These are phyloP conservation scores for Psilopsiagon aurifrons DNA, from an alignment of 2,113 vertebrate genomes.

Conservation along the genomic window DNA sequence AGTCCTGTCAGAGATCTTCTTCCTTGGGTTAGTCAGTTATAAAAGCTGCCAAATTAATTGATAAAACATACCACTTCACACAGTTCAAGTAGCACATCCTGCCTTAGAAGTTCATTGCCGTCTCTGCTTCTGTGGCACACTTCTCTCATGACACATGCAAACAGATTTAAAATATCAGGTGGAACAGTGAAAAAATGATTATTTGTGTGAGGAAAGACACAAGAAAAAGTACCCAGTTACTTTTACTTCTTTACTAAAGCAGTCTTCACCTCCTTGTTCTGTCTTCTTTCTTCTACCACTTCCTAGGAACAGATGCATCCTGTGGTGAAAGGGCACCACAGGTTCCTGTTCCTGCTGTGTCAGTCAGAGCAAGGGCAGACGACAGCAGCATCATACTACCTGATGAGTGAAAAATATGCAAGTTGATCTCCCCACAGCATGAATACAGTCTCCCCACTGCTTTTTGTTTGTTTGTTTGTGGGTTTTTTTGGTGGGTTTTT, in stretches of 20 bases:
- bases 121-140: neutral
- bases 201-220: neutral
- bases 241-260: neutral
- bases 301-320: neutral
- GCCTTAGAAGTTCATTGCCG: neutral
- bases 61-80: neutral
- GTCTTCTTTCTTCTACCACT: neutral
- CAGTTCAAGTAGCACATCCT: neutral
- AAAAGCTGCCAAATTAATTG: neutral
- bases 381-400: neutral
- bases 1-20: neutral
- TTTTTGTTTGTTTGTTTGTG: neutral
- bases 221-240: neutral
- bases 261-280: fast-evolving
- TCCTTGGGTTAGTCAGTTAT: neutral
- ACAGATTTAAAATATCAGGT: neutral
- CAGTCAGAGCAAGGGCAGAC: neutral
- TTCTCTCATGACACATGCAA: neutral
- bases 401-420: neutral
- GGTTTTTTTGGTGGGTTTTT: neutral
- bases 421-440: neutral
- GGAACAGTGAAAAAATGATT: neutral
- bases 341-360: neutral
- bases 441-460: neutral
- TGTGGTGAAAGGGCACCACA: neutral